These are phyloP conservation scores for Cremastinae sp. DNA, from an alignment of 2,888 invertebrate species.

Conservation along the genomic window DNA sequence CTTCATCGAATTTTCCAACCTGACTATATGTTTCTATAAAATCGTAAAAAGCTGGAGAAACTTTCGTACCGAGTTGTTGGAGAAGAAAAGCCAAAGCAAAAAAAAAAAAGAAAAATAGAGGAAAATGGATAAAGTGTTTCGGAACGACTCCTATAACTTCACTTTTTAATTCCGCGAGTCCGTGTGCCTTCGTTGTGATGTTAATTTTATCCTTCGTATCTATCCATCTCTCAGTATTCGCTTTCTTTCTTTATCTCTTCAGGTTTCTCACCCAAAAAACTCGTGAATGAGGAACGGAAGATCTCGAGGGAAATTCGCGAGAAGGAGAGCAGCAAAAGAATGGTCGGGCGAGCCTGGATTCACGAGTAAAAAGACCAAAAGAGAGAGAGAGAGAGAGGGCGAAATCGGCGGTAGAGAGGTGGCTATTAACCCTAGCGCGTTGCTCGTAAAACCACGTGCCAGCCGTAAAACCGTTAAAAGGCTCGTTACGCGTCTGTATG, in stretches of 20 bases:
- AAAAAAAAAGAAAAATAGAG: conserved; percentile 13
- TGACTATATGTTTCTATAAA: too few species aligned
- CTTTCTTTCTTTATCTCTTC: conserved; percentile 25
- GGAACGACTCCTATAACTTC: conserved; percentile 1
- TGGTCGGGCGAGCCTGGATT: background rate
- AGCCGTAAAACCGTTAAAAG: conserved; percentile 66
- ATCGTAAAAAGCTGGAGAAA: too few species aligned
- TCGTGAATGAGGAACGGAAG: conserved; percentile 60
- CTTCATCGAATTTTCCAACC: too few species aligned
- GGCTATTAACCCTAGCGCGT: conserved; percentile 64
- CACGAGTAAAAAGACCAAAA: background rate
- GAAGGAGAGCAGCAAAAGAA: conserved; percentile 11
- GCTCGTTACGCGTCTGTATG: conserved; percentile 65
- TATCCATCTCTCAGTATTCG: conserved; percentile 29
- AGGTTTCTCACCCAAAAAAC: conserved; percentile 50
- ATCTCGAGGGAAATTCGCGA: conserved; percentile 21
- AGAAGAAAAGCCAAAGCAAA: too few species aligned
- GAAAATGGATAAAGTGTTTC: background rate
- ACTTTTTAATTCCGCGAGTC: conserved; percentile 30
- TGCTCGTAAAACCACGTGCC: conserved; percentile 64
- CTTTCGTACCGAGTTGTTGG: too few species aligned
- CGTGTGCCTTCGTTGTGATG: conserved; percentile 31
- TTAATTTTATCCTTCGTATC: conserved; percentile 39
- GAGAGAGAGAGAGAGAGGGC: conserved; percentile 29
- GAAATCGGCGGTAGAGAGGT: conserved; percentile 58